These are phyloP conservation scores for Orthonychiurus folsomi DNA, from an alignment of 2,888 invertebrate species.

Conservation along the genomic window DNA sequence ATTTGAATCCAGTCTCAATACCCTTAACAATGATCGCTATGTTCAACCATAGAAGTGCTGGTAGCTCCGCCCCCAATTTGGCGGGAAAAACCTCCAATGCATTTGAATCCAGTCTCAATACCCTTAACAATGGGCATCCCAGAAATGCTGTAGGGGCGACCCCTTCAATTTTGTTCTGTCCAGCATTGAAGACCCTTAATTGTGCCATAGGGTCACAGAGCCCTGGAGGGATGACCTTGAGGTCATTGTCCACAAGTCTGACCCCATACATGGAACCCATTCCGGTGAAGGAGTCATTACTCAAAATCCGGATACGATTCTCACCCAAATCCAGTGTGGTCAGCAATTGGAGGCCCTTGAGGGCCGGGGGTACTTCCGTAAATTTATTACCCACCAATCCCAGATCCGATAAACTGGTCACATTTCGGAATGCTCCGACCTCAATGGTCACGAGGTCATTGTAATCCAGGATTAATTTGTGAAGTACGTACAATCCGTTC, in stretches of 20 bases:
- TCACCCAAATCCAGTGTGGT: constrained; percentile 72
- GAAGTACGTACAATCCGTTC: constrained; percentile 62
- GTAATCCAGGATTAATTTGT: constrained; percentile 63
- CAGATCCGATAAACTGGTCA: constrained; percentile 67
- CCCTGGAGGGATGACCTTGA: constrained; percentile 64
- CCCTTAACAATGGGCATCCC: constrained; percentile 62
- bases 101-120: constrained; percentile 68
- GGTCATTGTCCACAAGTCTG: constrained; percentile 68
- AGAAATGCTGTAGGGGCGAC: constrained; percentile 70
- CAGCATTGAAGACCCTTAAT: constrained; percentile 68
- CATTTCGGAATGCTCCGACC: constrained; percentile 63
- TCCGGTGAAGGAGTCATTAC: constrained; percentile 62
- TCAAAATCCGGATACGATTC: constrained; percentile 64
- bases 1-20: constrained; percentile 68
- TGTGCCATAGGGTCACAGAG: constrained; percentile 62
- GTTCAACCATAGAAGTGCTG: constrained; percentile 68
- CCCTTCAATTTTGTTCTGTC: constrained; percentile 66
- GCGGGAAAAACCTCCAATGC: constrained; percentile 56
- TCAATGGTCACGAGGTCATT: constrained; percentile 63
- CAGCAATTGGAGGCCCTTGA: constrained; percentile 59
- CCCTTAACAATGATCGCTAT: constrained; percentile 64
- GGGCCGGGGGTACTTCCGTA: constrained; percentile 60
- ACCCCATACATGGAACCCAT: constrained; percentile 65
- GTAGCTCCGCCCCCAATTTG: constrained; percentile 41
- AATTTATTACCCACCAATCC: constrained; percentile 65